phyloP scores from a whole-genome alignment of 2,888 invertebrate species.

The Callosobruchus maculatus region DNA sequence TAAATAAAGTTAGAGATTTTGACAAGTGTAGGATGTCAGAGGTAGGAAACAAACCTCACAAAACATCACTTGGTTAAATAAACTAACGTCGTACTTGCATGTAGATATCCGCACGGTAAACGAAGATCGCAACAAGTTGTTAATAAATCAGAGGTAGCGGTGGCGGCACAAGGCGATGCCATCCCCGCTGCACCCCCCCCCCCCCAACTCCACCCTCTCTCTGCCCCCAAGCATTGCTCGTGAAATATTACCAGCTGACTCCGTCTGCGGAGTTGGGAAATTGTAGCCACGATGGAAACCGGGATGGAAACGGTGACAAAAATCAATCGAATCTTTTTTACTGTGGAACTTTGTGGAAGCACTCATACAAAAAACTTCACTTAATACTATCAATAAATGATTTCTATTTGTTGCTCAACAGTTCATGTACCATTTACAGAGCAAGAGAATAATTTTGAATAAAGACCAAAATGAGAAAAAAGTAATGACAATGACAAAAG shows the following conservation, averaged over 20 bases:
- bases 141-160: not conserved
- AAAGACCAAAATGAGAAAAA: too few species aligned
- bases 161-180: not conserved
- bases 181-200: not conserved
- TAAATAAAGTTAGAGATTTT: too few species aligned
- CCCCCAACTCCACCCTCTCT: not conserved
- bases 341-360: too few species aligned
- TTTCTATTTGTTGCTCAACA: too few species aligned
- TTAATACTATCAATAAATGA: too few species aligned
- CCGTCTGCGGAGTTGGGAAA: not conserved
- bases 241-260: not conserved
- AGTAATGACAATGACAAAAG: too few species aligned
- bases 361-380: too few species aligned
- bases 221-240: not conserved
- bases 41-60: too few species aligned
- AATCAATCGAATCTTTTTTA: not conserved
- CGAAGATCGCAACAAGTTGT: not conserved
- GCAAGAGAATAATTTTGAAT: too few species aligned
- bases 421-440: too few species aligned
- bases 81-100: not conserved
- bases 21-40: too few species aligned
- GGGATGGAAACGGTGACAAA: not conserved
- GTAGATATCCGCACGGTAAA: not conserved
- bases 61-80: not conserved
- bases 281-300: not conserved